Conservation (phyloP, 2,113 vertebrate species). For the Larimichthys polyactis region DNA sequence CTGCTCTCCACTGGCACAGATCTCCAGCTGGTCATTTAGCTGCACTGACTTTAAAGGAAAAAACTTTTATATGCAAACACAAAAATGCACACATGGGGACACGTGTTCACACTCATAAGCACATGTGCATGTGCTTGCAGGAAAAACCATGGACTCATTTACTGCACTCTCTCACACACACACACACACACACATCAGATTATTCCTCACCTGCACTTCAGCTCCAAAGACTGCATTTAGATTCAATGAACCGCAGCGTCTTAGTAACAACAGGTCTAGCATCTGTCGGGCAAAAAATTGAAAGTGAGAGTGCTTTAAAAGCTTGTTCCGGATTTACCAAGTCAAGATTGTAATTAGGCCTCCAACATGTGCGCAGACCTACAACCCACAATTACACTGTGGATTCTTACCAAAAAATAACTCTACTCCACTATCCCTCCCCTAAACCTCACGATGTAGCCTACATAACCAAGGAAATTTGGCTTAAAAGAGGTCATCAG, state of each 20-base stretch:
- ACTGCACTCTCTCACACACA: conserved; percentile 1
- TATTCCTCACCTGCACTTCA: conserved; percentile 56
- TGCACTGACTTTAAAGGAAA: conserved; percentile 9
- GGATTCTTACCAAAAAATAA: conserved; percentile 76
- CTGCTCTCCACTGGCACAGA: conserved; percentile 37
- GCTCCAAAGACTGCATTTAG: conserved; percentile 66
- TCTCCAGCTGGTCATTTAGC: conserved; percentile 59
- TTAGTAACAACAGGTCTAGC: conserved; percentile 55
- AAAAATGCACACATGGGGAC: conserved; percentile 31
- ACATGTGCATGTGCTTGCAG: neutral
- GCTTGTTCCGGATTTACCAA: conserved; percentile 73
- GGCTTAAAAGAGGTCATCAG: conserved; percentile 31
- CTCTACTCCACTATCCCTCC: conserved; percentile 35
- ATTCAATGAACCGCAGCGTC: conserved; percentile 47
- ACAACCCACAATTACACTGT: conserved; percentile 79
- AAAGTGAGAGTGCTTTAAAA: conserved; percentile 71
- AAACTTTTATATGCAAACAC: conserved; percentile 36
- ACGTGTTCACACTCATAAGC: conserved; percentile 17
- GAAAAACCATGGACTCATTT: conserved; percentile 24
- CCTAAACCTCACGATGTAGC: conserved; percentile 37
- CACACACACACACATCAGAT: conserved; percentile 13
- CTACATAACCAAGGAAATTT: conserved; percentile 22
- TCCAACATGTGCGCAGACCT: conserved; percentile 76
- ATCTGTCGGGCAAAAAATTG: conserved; percentile 58
- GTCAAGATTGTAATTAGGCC: conserved; percentile 81